Base-by-base conservation (phyloP, 2,113 vertebrate genomes). In the Ophthalmolycus amberensis region DNA sequence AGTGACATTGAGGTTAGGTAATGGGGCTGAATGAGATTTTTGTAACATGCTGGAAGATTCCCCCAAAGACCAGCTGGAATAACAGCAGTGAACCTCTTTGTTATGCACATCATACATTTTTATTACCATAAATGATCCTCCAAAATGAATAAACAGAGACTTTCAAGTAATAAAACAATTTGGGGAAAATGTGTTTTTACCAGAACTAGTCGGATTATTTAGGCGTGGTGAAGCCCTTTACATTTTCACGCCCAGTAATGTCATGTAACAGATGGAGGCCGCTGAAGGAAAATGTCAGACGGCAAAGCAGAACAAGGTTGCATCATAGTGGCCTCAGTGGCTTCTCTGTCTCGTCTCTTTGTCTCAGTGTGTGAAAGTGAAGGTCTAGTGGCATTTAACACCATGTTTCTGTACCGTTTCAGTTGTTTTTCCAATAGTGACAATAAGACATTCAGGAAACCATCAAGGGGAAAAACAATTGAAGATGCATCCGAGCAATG, bases 21-120 rank as follows among this genome's bases (percentile, higher is more conserved):
- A 84, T 71, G 25, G 15, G 72, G 27, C 14, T 59, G n/a, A 32
- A n/a, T 10, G 16, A 12, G n/a, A 48, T 37, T 75, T 80, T 58
- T 40, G 27, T 70, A 82, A 77, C 44, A 69, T 62, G 50, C 82
- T 71, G 50, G 56, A 79, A 25, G 9, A 64, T 44, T 79, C 68
- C 29, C 40, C 2, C 6, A 7, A 34, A n/a, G 34, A 54, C 18
- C 6, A 46, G 27, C 52, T 54, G 52, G 20, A 80, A 64, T 9
- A 71, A 85, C 14, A 56, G n/a, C 0, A 32, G 11, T 27, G 12
- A 78, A 9, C 3, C 20, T 8, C 32, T 52, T 72, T 62, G n/a
- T 62, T 87, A 44, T 52, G 38, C 54, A 88, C 44, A 90, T 64
- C 65, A 75, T 71, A 89, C 52, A 83, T 85, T 91, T 94, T 92